Evolutionary conservation across 2,888 invertebrate species (phyloP), one percentile per base, ranked within the genome.

Genomic region (Unio pictorum): DNA sequence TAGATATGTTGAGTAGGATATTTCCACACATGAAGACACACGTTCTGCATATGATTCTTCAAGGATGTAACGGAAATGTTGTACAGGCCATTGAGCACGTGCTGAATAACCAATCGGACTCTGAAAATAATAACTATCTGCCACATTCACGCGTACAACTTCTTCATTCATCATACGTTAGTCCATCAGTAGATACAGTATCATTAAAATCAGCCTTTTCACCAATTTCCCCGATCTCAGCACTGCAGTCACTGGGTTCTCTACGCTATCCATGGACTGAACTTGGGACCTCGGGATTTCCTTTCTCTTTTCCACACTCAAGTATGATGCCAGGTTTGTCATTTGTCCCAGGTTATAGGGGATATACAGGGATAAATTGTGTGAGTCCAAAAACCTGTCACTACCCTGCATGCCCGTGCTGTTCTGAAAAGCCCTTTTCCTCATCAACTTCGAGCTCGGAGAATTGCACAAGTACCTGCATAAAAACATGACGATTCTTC

Each of bases 81-180:
- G 93, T 97, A 0, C 95, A 96, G 81, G 96, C 97, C 0, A 97
- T 98, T 93, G 97, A 98, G 87, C 93, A 95, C 87, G 94, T 98
- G 92, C 82, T 90, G 56, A 86, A 81, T 78, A 84, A 83, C 68
- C 84, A 86, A 71, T 67, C 28, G 3, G 68, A 65, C 18, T 62
- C 67, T 17, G 23, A 67, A 23, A 20, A 75, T 23, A 75, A 78
- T 20, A 66, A 70, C 11, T 66, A 71, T 30, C 45, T 67, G 17
- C 63, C 67, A 58, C 34, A 59, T 23, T 57, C 68, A 65, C 26
- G 20, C 59, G 57, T 34, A 28, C 45, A 45, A 3, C 15, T 45
- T 45, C 45, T 45, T 45, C 45, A 45, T 45, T 3, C 45, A 15
- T 45, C 45, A 45, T 45, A 45, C 45, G 15, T 45, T 45, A 45